Base-by-base conservation (phyloP, 2,113 vertebrate species). In the Arothron firmamentum region DNA sequence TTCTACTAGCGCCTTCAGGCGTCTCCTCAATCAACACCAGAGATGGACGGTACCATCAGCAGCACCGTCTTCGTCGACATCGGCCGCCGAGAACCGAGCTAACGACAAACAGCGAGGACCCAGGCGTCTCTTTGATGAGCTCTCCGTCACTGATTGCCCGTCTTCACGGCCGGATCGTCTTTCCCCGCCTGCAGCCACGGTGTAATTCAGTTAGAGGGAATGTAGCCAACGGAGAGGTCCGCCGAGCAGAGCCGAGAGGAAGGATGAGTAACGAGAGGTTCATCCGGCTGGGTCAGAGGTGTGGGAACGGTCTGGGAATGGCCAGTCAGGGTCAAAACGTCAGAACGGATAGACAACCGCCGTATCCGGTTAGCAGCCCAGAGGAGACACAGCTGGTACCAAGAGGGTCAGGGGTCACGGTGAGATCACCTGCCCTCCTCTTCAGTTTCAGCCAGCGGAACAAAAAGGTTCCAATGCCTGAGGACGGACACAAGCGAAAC, bases 381-480 rank as follows among this genome's bases (percentile, higher is more conserved):
- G 65, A 67, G 78, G 47, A 68, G 83, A 81, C 84, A 83, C 78
- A 79, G 80, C 77, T n/a, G 45, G 45, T 5, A 13, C n/a, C 14
- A 54, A 9, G 54, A 51, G 77, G 77, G 72, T 86, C 75, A 67
- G 21, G 45, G 28, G 81, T 64, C 19, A 68, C 15, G 9, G 59
- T 55, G 66, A 82, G 77, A 79, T 86, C 77, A 83, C 80, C 84
- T 81, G 70, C 57, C 72, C 77, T 78, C 69, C 75, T 70, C 71
- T 72, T 82, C 59, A 74, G 79, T 81, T 79, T 65, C 73, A 88
- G 74, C 59, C 67, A 70, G 74, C 80, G 86, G 84, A 88, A 88
- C 81, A 81, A 87, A 86, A 83, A 75, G 81, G 75, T 57, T 83
- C 51, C 73, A 83, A 78, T 1, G 62, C 81, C 69, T 55, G 17